Base-by-base conservation (phyloP, 2,888 invertebrate species). In the Pyrrhia umbra region DNA sequence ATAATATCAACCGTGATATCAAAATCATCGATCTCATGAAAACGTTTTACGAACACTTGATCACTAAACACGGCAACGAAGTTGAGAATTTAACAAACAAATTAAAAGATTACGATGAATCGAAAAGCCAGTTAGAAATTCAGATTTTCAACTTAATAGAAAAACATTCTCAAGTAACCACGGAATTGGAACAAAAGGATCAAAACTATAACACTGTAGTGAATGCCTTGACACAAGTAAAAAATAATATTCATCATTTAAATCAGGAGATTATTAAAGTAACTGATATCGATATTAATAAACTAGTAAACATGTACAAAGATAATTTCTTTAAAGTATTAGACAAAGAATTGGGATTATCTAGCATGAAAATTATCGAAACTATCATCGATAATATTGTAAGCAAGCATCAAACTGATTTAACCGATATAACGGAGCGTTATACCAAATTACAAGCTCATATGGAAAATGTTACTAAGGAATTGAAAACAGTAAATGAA, bases 1-100 rank as follows among this genome's bases (percentile, higher is more conserved):
- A 85, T 52, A 83, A 77, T 54, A 27, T 90, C 2, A 75, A 80
- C 30, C 58, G 69, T 46, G 85, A 91, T 63, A 46, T 86, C 1
- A 92, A 86, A 85, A 88, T 93, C 30, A 79, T 93, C 63, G 93
- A 94, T 45, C 57, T 94, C 1, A 89, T 95, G 90, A 92, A 88
- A 88, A 82, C 87, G 81, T 82, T 95, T 43, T 89, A 92, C 68
- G 85, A 87, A 42, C 81, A 85, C 50, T 68, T 94, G 40, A 64
- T 89, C 37, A 75, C 80, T 9, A 88, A 87, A 80, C 93, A 94
- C 65, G 84, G 81, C 6, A 89, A 89, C 66, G 89, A 93, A 81
- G 80, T 93, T 6, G 90, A 94, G 75, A 92, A 93, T 75, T 82
- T 93, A 62, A 69, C 81, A 1, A 94, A 94, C 69, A 90, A 90